Conservation (phyloP, 2,113 vertebrate genomes). For the Trichomycterus rosablanca region DNA sequence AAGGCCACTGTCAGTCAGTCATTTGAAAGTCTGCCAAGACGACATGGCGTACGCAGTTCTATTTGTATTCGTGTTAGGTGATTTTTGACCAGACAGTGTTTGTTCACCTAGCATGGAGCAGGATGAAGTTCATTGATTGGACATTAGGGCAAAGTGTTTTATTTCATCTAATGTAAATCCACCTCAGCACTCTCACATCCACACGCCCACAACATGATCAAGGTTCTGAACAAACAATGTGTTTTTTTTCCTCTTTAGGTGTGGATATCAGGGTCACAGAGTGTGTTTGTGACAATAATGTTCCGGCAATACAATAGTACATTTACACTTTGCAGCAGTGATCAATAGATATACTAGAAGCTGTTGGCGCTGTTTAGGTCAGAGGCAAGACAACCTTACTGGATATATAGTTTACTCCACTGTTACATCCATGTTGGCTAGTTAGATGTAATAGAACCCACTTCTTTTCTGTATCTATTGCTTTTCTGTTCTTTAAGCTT, state of each 20-base stretch:
- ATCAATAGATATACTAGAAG: conserved; percentile 14
- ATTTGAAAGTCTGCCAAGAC: conserved; percentile 11
- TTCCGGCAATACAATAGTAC: neutral
- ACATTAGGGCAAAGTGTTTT: conserved; percentile 13
- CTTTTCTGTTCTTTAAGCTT: too few species aligned
- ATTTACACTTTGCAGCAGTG: neutral
- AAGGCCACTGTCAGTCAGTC: neutral
- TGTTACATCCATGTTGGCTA: neutral
- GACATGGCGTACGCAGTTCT: conserved; percentile 2
- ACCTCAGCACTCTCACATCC: neutral
- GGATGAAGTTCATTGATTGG: conserved; percentile 15
- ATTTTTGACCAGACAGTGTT: conserved; percentile 40
- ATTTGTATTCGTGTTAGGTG: conserved; percentile 31
- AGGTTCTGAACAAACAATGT: neutral
- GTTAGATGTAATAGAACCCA: too few species aligned
- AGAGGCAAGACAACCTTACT: conserved; percentile 2
- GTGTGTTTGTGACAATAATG: neutral
- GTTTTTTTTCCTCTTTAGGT: conserved; percentile 1
- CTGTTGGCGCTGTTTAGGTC: conserved; percentile 6
- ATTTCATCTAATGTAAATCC: conserved; percentile 11
- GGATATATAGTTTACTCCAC: neutral
- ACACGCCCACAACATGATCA: too few species aligned
- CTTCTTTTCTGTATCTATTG: too few species aligned
- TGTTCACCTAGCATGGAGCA: conserved; percentile 21
- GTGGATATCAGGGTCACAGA: neutral